These are phyloP conservation scores for Nezara viridula DNA, from an alignment of 2,888 invertebrate genomes.

Conservation along the genomic window DNA sequence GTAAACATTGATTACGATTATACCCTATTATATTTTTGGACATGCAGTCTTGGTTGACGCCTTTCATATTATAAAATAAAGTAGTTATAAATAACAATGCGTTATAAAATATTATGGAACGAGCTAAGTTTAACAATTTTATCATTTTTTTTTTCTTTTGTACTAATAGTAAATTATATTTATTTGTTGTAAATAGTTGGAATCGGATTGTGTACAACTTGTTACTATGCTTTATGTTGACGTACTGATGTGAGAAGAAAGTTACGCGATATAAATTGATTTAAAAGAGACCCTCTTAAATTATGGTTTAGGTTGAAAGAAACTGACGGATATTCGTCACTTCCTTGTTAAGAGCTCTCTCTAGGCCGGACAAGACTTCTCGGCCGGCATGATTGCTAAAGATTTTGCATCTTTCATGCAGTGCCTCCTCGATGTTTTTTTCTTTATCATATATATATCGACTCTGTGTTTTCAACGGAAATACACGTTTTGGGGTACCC, in stretches of 20 bases:
- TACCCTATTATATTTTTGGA: too few relatives aligned
- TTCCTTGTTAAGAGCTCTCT: constrained; percentile 33
- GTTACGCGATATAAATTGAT: constrained; percentile 6
- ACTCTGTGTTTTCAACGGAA: too few relatives aligned
- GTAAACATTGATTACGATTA: too few relatives aligned
- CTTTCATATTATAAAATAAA: too few relatives aligned
- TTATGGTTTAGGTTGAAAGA: constrained; percentile 18
- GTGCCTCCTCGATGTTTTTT: background rate
- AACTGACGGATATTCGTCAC: constrained; percentile 48
- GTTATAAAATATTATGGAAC: too few relatives aligned
- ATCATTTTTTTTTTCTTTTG: too few relatives aligned
- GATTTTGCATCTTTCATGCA: background rate
- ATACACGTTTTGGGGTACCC: too few relatives aligned
- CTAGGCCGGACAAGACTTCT: background rate
- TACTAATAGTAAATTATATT: background rate
- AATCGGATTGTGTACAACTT: background rate
- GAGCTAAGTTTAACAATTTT: too few relatives aligned
- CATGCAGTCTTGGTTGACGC: too few relatives aligned
- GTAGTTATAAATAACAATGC: too few relatives aligned
- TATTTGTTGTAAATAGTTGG: background rate
- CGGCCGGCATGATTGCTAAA: background rate
- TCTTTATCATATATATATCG: too few relatives aligned
- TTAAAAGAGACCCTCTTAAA: background rate
- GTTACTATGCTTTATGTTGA: background rate
- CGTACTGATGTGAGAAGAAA: background rate